A percentile compares a stretch with the other conserved stretches of the same genome.
These are phyloP conservation scores for Xyliphius kryptos DNA, from an alignment of 2,113 vertebrate genomes.

Conservation along the genomic window DNA sequence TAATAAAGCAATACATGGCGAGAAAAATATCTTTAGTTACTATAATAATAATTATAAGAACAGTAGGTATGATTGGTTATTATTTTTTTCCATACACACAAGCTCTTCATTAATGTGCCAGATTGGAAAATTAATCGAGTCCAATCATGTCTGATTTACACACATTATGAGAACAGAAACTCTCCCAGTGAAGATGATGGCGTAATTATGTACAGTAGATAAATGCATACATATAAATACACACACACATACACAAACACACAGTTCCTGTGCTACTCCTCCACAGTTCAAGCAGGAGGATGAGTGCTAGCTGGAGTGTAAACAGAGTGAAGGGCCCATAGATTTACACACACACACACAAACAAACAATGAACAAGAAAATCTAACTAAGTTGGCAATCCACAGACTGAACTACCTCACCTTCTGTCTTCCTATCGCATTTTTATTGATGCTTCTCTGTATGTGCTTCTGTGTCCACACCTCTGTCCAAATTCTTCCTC, in stretches of 20 bases:
- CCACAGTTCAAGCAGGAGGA: slow-evolving; percentile 32
- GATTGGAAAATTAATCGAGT: background rate
- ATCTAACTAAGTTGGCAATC: slow-evolving; percentile 29
- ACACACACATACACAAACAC: too few species aligned
- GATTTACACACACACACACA: too few species aligned
- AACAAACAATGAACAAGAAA: slow-evolving; percentile 14
- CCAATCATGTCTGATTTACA: background rate
- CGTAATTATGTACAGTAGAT: background rate
- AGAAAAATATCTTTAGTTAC: background rate
- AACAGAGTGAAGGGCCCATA: slow-evolving; percentile 21
- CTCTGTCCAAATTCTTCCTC: too few species aligned
- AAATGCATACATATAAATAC: background rate
- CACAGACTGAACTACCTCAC: slow-evolving; percentile 24
- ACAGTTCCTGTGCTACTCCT: too few species aligned
- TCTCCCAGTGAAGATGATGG: background rate
- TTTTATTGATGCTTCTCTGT: background rate
- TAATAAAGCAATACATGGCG: too few species aligned
- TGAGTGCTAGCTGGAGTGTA: slow-evolving; percentile 20
- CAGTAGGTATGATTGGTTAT: background rate
- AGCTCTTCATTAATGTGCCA: background rate
- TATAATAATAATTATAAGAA: background rate
- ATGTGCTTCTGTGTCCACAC: background rate
- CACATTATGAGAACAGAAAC: background rate
- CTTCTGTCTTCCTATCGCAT: slow-evolving; percentile 24
- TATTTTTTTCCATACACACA: background rate